phyloP scores from a whole-genome alignment of 1,140 invertebrate genomes.

The Bombus superbus region DNA sequence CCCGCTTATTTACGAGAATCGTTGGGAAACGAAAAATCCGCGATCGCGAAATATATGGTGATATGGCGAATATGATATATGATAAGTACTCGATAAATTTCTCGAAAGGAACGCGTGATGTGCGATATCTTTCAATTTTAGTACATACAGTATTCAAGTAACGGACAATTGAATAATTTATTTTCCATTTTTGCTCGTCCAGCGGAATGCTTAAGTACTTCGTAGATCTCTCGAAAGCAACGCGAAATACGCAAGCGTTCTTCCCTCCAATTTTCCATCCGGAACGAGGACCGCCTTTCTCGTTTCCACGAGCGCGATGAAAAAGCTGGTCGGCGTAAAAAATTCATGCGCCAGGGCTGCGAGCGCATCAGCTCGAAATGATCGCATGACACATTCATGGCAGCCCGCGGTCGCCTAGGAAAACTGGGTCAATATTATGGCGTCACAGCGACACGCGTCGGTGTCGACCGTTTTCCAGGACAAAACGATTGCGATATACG shows the following conservation, averaged over 20 bases:
- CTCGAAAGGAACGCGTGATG: too few species aligned
- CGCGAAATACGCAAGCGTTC: background rate
- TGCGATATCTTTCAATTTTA: too few species aligned
- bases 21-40: too few species aligned
- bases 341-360: conserved; percentile 22
- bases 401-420: conserved; percentile 20
- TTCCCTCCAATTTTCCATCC: background rate
- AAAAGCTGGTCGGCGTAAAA: conserved; percentile 14
- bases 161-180: background rate
- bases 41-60: too few species aligned
- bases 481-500: background rate
- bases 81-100: too few species aligned
- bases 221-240: background rate
- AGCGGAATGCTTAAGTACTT: background rate
- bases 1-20: too few species aligned
- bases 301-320: background rate
- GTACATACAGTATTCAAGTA: background rate
- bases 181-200: background rate
- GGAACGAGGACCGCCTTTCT: too few species aligned
- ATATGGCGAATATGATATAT: too few species aligned
- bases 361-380: conserved; percentile 45
- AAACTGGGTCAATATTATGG: conserved; percentile 68
- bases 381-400: conserved; percentile 57
- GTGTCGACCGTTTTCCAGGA: background rate
- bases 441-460: conserved; percentile 37